These are phyloP conservation scores for Tridacna gigas DNA, from an alignment of 2,888 invertebrate species.

Conservation along the genomic window DNA sequence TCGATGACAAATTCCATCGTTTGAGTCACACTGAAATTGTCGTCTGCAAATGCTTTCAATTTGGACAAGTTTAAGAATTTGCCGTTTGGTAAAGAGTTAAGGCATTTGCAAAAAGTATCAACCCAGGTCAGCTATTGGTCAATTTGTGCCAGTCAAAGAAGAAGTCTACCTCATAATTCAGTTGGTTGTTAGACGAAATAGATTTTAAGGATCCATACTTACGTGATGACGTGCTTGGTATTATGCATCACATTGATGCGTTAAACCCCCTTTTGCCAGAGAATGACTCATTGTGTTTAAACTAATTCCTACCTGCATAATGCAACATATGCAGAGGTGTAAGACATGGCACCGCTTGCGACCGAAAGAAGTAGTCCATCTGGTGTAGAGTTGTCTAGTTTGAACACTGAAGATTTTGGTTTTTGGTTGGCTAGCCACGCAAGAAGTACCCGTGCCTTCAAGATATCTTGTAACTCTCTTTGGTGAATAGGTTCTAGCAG, in stretches of 20 bases:
- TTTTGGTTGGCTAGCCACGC: slow-evolving; percentile 51
- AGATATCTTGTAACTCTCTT: slow-evolving; percentile 36
- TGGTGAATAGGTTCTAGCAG: slow-evolving; percentile 44
- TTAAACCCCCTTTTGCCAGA: too few relatives aligned
- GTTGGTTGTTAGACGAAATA: too few relatives aligned
- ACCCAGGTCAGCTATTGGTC: too few relatives aligned
- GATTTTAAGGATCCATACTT: too few relatives aligned
- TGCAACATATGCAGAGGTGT: slow-evolving; percentile 40
- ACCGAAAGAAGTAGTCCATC: slow-evolving; percentile 41
- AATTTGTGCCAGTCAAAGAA: too few relatives aligned
- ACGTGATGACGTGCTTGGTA: too few relatives aligned
- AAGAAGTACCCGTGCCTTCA: slow-evolving; percentile 47
- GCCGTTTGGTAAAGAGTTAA: not conserved
- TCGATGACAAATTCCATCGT: too few relatives aligned
- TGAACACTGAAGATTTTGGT: slow-evolving; percentile 19
- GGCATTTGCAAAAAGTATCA: too few relatives aligned
- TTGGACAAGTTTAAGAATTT: not conserved
- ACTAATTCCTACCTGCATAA: slow-evolving; percentile 43
- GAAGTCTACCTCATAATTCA: too few relatives aligned
- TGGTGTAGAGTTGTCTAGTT: slow-evolving; percentile 14
- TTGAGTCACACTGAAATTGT: too few relatives aligned
- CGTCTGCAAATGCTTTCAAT: not conserved
- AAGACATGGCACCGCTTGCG: slow-evolving; percentile 18
- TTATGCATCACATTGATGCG: too few relatives aligned
- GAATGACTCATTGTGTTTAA: too few relatives aligned